phyloP scores from a whole-genome alignment of 2,797 vertebrate genomes.

The Semotilus atromaculatus region DNA sequence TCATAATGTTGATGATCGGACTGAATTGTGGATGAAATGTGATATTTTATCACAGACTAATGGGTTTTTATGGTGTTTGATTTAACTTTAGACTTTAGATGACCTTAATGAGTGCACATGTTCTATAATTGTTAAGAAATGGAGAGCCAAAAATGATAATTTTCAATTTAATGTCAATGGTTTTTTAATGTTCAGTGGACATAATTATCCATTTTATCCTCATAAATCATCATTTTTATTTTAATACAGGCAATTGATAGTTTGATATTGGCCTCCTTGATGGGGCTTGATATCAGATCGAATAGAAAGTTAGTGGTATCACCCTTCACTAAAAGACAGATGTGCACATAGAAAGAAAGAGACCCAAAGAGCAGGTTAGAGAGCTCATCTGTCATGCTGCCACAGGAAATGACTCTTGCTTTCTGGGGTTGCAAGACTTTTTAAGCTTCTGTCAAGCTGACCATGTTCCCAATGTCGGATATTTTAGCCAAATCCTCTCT shows the following conservation, averaged over 20 bases:
- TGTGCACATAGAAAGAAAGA: neutral
- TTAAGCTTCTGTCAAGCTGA: slow-evolving; percentile 17
- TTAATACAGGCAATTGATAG: neutral
- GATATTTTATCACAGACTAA: neutral
- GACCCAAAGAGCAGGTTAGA: slow-evolving; percentile 2
- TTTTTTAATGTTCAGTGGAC: neutral
- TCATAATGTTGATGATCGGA: neutral
- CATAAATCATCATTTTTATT: neutral
- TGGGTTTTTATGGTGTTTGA: neutral
- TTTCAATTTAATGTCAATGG: neutral
- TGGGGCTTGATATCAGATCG: neutral
- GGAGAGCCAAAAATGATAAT: neutral
- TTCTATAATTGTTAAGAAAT: neutral
- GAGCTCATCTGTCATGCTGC: slow-evolving; percentile 16
- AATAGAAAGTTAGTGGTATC: neutral
- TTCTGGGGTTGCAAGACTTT: slow-evolving; percentile 10
- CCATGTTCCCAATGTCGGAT: neutral
- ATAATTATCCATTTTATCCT: neutral
- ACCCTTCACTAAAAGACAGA: slow-evolving; percentile 14
- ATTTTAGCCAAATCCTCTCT: slow-evolving; percentile 28
- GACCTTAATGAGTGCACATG: neutral
- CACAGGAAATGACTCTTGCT: slow-evolving; percentile 31
- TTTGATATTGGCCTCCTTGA: neutral
- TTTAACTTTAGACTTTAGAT: neutral
- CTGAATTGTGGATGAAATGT: slow-evolving; percentile 4